phyloP scores from a whole-genome alignment of 2,888 invertebrate species.

The Macrostomum cliftonense region DNA sequence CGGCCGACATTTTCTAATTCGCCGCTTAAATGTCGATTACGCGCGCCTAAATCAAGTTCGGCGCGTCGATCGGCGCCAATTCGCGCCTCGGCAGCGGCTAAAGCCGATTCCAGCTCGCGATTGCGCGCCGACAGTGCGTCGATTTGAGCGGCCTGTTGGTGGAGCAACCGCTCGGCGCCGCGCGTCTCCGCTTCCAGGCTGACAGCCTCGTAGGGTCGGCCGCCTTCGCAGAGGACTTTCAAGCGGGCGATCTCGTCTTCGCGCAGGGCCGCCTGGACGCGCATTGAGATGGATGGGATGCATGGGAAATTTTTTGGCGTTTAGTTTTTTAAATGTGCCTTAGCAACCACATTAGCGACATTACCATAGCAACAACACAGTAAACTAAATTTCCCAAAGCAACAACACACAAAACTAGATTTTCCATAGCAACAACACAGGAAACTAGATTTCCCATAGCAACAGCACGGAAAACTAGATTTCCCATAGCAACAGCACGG shows the following conservation, averaged over 20 bases:
- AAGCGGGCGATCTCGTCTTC: conserved; percentile 36
- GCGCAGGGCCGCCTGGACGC: conserved; percentile 33
- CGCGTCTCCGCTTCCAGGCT: conserved; percentile 5
- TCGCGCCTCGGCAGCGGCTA: conserved; percentile 5
- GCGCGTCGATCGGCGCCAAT: conserved; percentile 16
- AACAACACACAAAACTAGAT: no score
- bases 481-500: no score
- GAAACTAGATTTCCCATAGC: no score
- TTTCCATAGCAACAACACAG: no score
- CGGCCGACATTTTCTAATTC: conserved; percentile 26
- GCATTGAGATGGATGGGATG: no score
- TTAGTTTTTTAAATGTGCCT: not conserved
- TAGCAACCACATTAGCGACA: no score
- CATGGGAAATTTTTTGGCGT: no score
- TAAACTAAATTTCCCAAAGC: no score
- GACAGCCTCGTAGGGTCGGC: conserved; percentile 13
- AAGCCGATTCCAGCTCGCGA: conserved; percentile 4
- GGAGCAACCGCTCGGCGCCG: conserved; percentile 1
- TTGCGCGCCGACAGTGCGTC: conserved; percentile 3
- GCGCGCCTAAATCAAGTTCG: conserved; percentile 17
- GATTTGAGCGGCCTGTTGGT: conserved; percentile 5
- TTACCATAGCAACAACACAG: no score
- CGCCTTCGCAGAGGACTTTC: conserved; percentile 32
- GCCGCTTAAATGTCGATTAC: conserved; percentile 20
- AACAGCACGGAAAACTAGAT: no score